Evolutionary conservation across 2,888 invertebrate genomes (phyloP).

Genomic region (Chymomyza amoena): DNA sequence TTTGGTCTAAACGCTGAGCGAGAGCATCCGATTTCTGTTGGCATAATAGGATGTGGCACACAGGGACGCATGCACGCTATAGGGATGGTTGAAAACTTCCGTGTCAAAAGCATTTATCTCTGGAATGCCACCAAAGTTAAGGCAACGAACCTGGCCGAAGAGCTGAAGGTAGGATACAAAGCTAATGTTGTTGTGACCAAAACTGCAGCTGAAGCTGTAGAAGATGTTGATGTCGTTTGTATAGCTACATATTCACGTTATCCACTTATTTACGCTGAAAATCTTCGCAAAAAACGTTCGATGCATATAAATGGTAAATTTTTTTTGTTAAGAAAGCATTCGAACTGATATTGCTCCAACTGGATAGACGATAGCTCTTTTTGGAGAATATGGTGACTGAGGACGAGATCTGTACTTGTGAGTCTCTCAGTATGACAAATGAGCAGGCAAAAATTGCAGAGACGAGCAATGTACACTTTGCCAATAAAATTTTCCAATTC

Average conservation of each 20-base stretch:
- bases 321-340: too few relatives aligned
- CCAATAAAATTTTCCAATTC: too few relatives aligned
- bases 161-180: too few relatives aligned
- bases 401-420: too few relatives aligned
- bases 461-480: too few relatives aligned
- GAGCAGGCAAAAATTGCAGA: too few relatives aligned
- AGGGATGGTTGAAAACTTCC: slow-evolving; percentile 79
- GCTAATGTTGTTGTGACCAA: slow-evolving; percentile 27
- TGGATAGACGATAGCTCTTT: too few relatives aligned
- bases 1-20: slow-evolving; percentile 42
- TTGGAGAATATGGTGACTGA: too few relatives aligned
- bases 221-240: slow-evolving; percentile 82
- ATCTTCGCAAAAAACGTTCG: slow-evolving; percentile 80
- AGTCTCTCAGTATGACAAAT: too few relatives aligned
- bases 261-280: slow-evolving; percentile 79
- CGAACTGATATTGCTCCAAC: too few relatives aligned
- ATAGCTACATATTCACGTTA: slow-evolving; percentile 80
- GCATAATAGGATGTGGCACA: slow-evolving; percentile 81
- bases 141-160: slow-evolving; percentile 72
- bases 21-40: slow-evolving; percentile 46
- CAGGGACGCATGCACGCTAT: slow-evolving; percentile 80
- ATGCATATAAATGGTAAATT: slow-evolving; percentile 83
- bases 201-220: slow-evolving; percentile 79
- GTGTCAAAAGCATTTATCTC: slow-evolving; percentile 79
- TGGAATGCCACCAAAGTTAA: slow-evolving; percentile 80